phyloP scores from a whole-genome alignment of 1,140 invertebrate genomes.

The Drosophila nannoptera region DNA sequence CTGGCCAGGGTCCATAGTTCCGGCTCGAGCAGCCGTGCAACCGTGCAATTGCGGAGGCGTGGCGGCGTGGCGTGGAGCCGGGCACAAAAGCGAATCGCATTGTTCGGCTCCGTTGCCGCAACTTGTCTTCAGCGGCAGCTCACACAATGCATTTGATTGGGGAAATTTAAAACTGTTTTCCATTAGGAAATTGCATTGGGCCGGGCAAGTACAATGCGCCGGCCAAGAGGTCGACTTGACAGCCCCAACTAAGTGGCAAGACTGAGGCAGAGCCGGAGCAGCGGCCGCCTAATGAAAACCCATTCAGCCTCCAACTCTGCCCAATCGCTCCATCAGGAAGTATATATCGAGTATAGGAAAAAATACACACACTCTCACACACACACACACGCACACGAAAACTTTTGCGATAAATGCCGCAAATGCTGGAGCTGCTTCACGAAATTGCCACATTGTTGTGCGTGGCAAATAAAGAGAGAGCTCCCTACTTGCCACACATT shows the following conservation, averaged over 20 bases:
- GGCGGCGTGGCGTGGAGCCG: neutral
- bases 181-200: constrained; percentile 65
- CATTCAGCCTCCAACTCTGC: constrained; percentile 10
- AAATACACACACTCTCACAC: neutral
- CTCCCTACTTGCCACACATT: constrained; percentile 18
- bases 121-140: constrained; percentile 9
- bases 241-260: constrained; percentile 4
- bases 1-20: too few species aligned
- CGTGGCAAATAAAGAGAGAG: neutral
- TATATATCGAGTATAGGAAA: neutral
- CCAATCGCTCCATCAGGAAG: constrained; percentile 20
- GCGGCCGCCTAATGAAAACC: constrained; percentile 24
- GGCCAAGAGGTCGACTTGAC: constrained; percentile 38
- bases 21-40: too few species aligned
- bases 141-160: constrained; percentile 55
- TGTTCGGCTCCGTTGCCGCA: constrained; percentile 9
- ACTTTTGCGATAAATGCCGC: constrained; percentile 7
- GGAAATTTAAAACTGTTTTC: constrained; percentile 61
- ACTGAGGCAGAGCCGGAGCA: neutral
- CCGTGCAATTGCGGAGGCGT: too few species aligned
- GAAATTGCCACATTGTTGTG: constrained; percentile 13
- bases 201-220: constrained; percentile 1
- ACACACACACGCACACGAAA: neutral
- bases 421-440: constrained; percentile 7
- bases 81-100: constrained; percentile 20